Evolutionary conservation across 2,797 vertebrate genomes (phyloP).

Genomic region (Chelonia mydas): DNA sequence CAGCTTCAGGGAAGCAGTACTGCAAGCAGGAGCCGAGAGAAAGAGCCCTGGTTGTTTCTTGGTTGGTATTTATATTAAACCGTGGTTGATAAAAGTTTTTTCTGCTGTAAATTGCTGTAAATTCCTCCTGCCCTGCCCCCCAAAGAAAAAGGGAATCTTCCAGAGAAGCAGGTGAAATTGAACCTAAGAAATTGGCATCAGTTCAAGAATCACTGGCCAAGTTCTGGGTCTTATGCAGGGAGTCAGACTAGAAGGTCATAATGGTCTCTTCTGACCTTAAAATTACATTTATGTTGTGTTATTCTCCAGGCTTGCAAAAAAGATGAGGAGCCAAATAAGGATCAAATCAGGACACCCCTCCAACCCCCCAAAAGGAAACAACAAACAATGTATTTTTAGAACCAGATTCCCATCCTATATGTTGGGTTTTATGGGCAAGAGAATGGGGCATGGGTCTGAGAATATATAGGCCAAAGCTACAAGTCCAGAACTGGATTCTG

Average conservation of each 20-base stretch:
- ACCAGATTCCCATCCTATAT: not conserved
- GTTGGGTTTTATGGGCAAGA: not conserved
- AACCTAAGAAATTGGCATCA: not conserved
- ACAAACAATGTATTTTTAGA: not conserved
- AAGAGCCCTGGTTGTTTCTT: not conserved
- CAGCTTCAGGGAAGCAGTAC: not conserved
- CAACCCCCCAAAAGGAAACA: not conserved
- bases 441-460: not conserved
- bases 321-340: not conserved
- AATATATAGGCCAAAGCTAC: not conserved
- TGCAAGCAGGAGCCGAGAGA: not conserved
- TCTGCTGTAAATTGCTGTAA: not conserved
- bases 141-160: not conserved
- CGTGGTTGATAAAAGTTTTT: not conserved
- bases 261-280: not conserved
- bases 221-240: not conserved
- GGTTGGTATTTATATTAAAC: not conserved
- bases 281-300: not conserved
- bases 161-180: not conserved
- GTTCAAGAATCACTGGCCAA: not conserved
- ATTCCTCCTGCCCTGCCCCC: not conserved
- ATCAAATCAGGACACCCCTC: not conserved
- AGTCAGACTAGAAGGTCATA: not conserved
- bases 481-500: not conserved
- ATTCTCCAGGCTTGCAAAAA: not conserved